Conservation (phyloP, 1,140 invertebrate genomes). For the Diprion similis region DNA sequence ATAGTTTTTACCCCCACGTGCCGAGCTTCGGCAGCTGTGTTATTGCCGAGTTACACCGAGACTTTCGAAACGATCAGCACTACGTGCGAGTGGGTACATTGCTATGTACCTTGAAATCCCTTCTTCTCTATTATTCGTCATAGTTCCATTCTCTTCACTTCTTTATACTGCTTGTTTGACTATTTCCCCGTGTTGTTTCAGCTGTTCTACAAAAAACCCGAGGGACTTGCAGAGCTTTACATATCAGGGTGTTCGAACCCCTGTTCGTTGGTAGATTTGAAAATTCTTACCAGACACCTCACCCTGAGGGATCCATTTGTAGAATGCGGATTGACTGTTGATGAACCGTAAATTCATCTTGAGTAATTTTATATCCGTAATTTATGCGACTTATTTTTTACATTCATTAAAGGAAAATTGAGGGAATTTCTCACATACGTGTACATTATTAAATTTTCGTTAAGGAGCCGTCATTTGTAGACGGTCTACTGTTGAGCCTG, state of each 20-base stretch:
- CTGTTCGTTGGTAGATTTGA: neutral
- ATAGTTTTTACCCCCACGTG: conserved; percentile 62
- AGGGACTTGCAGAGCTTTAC: neutral
- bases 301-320: neutral
- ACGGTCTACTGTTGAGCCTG: no score
- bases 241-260: neutral
- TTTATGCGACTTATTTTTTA: no score
- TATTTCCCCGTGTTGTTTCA: neutral
- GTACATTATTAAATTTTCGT: no score
- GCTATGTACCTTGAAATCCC: neutral
- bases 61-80: neutral
- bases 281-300: neutral
- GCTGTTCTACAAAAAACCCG: neutral
- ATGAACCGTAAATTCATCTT: neutral
- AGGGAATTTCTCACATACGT: no score
- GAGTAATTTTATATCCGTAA: neutral
- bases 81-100: neutral
- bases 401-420: no score
- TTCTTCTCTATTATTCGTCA: neutral
- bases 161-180: no score
- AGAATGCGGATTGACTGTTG: neutral
- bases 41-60: neutral
- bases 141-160: neutral
- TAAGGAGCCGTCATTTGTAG: no score
- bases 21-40: neutral